Evolutionary conservation across 2,888 invertebrate species (phyloP).

Genomic region (Lottia gigantea): DNA sequence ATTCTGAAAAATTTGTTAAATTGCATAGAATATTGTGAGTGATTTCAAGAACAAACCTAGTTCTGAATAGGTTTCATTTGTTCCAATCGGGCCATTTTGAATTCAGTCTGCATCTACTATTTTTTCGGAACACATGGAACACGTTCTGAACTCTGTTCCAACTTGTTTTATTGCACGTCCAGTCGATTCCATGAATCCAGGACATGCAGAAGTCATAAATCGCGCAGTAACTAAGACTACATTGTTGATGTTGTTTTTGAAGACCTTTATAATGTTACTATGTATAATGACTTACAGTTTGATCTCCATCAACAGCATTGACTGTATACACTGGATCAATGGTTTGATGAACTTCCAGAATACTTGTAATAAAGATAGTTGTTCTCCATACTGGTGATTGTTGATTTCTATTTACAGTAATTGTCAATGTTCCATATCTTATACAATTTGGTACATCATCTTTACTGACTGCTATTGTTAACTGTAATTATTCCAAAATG

Average conservation of each 20-base stretch:
- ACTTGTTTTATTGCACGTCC: too few species aligned
- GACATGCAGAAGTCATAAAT: too few species aligned
- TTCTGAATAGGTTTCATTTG: too few species aligned
- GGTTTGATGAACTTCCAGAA: slow-evolving; percentile 49
- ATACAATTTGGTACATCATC: slow-evolving; percentile 48
- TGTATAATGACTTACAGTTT: slow-evolving; percentile 30
- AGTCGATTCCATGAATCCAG: too few species aligned
- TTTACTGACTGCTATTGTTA: slow-evolving; percentile 51
- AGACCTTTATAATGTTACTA: too few species aligned
- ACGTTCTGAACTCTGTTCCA: too few species aligned
- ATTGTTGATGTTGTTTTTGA: too few species aligned
- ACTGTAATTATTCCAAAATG: slow-evolving; percentile 29
- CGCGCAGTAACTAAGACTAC: too few species aligned
- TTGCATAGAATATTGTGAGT: too few species aligned
- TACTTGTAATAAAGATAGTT: slow-evolving; percentile 39
- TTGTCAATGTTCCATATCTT: slow-evolving; percentile 38
- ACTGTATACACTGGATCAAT: slow-evolving; percentile 43
- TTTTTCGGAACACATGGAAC: too few species aligned
- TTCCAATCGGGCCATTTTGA: too few species aligned
- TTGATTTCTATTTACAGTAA: slow-evolving; percentile 54
- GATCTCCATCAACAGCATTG: slow-evolving; percentile 46
- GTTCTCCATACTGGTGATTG: slow-evolving; percentile 39
- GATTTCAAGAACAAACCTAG: background rate
- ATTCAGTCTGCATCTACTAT: too few species aligned
- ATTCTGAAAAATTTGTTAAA: slow-evolving; percentile 37